These are phyloP conservation scores for Amphipoea oculea DNA, from an alignment of 2,888 invertebrate species.

Conservation along the genomic window DNA sequence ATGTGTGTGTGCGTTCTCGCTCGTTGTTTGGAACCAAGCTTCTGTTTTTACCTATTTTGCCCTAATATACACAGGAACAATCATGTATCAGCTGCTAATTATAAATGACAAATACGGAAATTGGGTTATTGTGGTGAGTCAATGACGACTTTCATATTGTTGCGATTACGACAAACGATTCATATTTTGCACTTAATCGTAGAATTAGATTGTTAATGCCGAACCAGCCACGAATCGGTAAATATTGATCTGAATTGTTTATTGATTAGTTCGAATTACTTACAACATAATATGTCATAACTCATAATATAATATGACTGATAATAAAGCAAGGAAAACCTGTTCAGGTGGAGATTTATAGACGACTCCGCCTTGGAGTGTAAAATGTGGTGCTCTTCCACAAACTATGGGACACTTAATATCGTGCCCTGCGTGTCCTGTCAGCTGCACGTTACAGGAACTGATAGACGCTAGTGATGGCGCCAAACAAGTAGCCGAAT, in stretches of 20 bases:
- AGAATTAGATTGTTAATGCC: no score
- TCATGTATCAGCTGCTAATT: conserved; percentile 40
- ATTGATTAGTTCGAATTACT: background rate
- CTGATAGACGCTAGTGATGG: no score
- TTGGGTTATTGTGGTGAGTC: conserved; percentile 17
- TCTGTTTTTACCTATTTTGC: background rate
- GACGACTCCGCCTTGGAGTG: no score
- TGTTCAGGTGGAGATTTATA: no score
- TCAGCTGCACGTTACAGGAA: no score
- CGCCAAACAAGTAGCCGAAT: no score
- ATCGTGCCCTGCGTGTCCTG: no score
- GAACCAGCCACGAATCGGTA: background rate
- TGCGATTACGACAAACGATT: conserved; percentile 31
- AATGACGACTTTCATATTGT: conserved; percentile 16
- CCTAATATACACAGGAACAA: background rate
- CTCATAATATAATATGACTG: no score
- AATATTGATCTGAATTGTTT: background rate
- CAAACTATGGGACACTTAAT: no score
- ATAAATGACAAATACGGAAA: conserved; percentile 55
- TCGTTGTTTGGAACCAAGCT: background rate
- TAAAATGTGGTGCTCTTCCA: no score
- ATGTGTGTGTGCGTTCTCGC: background rate
- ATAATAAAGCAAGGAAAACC: no score
- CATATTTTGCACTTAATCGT: conserved; percentile 12
- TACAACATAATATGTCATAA: no score